Percentiles rank a stretch among this genome's conserved stretches.
These are phyloP conservation scores for Tachyglossus aculeatus DNA, from an alignment of 2,797 vertebrate genomes.

Conservation along the genomic window DNA sequence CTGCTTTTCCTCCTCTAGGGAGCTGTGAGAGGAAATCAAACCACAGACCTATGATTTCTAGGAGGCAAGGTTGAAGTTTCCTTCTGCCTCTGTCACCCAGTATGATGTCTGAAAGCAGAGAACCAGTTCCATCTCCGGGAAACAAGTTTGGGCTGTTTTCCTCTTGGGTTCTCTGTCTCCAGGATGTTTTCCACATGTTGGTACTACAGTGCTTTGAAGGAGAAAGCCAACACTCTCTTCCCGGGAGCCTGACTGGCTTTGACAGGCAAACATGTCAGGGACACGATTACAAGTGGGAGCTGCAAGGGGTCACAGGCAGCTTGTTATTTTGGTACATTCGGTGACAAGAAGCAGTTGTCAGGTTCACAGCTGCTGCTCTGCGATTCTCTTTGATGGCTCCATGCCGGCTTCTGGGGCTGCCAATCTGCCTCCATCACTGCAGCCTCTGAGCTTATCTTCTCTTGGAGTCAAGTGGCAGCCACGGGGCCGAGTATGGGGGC, in stretches of 20 bases:
- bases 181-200: not conserved
- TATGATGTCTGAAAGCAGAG: too few species aligned
- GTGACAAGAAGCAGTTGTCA: slow-evolving; percentile 60
- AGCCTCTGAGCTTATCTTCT: slow-evolving; percentile 31
- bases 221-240: not conserved
- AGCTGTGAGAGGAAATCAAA: too few species aligned
- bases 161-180: not conserved
- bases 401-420: slow-evolving; percentile 22
- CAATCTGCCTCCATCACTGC: slow-evolving; percentile 55
- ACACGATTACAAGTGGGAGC: not conserved
- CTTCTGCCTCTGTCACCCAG: too few species aligned
- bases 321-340: slow-evolving; percentile 47
- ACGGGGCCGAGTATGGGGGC: slow-evolving; percentile 25
- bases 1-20: too few species aligned
- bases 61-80: too few species aligned
- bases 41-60: too few species aligned
- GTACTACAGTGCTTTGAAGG: not conserved
- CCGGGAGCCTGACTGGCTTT: not conserved
- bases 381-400: slow-evolving; percentile 54
- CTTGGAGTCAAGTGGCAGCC: slow-evolving; percentile 43
- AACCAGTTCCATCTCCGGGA: not conserved
- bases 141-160: not conserved
- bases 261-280: slow-evolving; percentile 7
- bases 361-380: slow-evolving; percentile 26
- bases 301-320: slow-evolving; percentile 53